Conservation (phyloP, 1,140 invertebrate species). For the Ostrea denselamellosa region DNA sequence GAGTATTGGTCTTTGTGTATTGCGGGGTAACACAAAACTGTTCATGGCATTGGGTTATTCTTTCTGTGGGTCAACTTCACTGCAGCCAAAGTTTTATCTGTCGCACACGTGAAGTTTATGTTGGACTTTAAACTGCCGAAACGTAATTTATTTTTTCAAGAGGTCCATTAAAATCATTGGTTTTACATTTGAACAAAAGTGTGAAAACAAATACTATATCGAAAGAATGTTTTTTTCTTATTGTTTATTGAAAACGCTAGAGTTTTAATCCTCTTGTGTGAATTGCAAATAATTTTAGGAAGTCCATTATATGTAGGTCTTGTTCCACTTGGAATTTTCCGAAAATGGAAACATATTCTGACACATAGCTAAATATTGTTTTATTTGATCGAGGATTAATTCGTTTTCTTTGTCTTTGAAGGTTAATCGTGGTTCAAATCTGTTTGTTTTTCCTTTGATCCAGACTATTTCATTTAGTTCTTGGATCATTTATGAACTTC, state of each 20-base stretch:
- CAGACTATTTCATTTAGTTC: background rate
- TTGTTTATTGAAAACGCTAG: background rate
- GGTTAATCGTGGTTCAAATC: conserved; percentile 28
- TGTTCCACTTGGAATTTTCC: background rate
- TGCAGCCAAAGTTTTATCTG: background rate
- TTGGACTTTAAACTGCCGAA: background rate
- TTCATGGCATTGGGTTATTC: background rate
- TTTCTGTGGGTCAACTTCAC: background rate
- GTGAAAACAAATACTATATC: conserved; percentile 8
- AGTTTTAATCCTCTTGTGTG: conserved; percentile 4
- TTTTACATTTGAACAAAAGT: conserved; percentile 11
- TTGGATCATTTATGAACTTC: background rate
- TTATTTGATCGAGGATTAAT: conserved; percentile 37
- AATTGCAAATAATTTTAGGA: conserved; percentile 1
- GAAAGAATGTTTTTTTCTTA: background rate
- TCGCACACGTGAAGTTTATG: background rate
- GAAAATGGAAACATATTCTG: background rate
- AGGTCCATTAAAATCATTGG: conserved; percentile 13
- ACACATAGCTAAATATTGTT: conserved; percentile 27
- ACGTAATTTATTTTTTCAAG: conserved; percentile 17
- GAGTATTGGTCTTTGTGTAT: background rate
- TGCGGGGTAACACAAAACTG: background rate
- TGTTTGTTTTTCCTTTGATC: conserved; percentile 27
- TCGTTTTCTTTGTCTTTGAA: conserved; percentile 1
- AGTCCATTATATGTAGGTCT: background rate